Evolutionary conservation across 2,797 vertebrate genomes (phyloP).

Genomic region (Linurgus olivaceus): DNA sequence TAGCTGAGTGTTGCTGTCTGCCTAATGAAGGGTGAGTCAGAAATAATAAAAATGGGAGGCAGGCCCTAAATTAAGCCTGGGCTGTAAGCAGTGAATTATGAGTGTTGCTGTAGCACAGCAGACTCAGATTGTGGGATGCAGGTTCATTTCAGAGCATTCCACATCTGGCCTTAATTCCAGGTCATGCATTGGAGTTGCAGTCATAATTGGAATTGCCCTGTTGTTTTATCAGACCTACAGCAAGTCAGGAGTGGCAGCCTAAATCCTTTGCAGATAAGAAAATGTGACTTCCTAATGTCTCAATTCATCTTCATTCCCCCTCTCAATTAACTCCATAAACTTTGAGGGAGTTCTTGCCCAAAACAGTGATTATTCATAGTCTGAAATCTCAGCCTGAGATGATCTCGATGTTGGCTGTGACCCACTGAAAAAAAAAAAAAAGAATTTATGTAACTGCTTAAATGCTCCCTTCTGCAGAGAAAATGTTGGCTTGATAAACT

Average conservation of each 20-base stretch:
- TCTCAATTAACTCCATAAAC: constrained; percentile 4
- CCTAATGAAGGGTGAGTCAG: constrained; percentile 14
- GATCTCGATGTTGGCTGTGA: neutral
- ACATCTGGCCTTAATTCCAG: neutral
- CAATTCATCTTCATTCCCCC: neutral
- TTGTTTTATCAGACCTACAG: neutral
- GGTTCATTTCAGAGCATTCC: neutral
- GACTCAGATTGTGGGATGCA: neutral
- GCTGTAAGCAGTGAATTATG: neutral
- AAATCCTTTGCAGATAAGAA: constrained; percentile 53
- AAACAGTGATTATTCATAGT: neutral
- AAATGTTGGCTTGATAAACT: neutral
- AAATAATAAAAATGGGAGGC: neutral
- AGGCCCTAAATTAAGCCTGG: neutral
- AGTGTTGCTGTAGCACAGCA: neutral
- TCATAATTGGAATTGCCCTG: neutral
- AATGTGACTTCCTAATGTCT: constrained; percentile 12
- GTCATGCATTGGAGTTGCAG: neutral
- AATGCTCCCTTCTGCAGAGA: neutral
- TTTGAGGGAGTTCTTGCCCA: neutral
- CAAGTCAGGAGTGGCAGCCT: neutral
- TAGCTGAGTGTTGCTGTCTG: constrained; percentile 6
- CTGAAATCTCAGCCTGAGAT: neutral
- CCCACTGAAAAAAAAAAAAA: neutral
- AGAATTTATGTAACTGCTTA: neutral